Conservation (phyloP, 2,113 vertebrate species). For the Willisornis vidua region DNA sequence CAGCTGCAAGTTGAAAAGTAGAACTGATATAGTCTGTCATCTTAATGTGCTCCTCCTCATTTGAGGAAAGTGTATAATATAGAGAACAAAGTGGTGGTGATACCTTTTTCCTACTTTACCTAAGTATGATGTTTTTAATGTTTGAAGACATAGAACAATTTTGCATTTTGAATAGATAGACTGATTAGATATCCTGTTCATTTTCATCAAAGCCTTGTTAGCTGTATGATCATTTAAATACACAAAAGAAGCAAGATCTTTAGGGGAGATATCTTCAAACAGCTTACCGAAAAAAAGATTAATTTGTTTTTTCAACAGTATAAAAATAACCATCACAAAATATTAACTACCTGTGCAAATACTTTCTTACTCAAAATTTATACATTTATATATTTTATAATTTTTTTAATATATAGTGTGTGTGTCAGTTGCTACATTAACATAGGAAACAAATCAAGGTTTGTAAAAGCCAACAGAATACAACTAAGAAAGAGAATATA, state of each 20-base stretch:
- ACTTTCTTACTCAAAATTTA: not conserved
- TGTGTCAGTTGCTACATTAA: not conserved
- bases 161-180: not conserved
- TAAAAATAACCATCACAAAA: not conserved
- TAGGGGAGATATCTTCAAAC: not conserved
- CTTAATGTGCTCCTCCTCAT: not conserved
- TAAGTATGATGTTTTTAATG: not conserved
- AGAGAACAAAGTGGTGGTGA: not conserved
- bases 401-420: not conserved
- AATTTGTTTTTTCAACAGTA: not conserved
- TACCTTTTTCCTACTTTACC: not conserved
- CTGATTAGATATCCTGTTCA: not conserved
- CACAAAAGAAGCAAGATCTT: not conserved
- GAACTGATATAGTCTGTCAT: not conserved
- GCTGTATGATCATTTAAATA: not conserved
- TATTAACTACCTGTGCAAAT: not conserved
- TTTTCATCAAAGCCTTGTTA: not conserved
- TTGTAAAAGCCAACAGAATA: not conserved
- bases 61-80: not conserved
- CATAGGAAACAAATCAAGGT: not conserved
- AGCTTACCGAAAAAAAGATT: not conserved
- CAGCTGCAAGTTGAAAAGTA: not conserved
- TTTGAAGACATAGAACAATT: not conserved
- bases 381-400: not conserved
- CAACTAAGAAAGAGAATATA: not conserved